These are phyloP conservation scores for Lamellibrachia satsuma DNA, from an alignment of 2,888 invertebrate species.

Conservation along the genomic window DNA sequence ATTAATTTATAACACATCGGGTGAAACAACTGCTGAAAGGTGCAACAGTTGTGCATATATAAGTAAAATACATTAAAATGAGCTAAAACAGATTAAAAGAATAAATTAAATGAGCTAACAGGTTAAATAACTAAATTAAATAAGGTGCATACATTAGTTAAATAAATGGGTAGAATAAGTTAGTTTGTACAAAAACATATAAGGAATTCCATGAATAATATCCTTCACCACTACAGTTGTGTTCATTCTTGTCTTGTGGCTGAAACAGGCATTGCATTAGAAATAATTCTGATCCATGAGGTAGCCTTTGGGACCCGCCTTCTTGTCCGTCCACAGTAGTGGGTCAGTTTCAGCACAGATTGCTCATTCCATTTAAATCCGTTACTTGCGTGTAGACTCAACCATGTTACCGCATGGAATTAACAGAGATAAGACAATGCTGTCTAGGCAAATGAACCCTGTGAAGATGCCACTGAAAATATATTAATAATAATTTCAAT, in stretches of 20 bases:
- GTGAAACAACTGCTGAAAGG: too few species aligned
- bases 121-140: too few species aligned
- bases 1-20: too few species aligned
- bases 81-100: too few species aligned
- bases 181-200: background rate
- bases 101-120: too few species aligned
- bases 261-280: background rate
- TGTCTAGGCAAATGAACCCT: background rate
- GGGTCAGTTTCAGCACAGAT: background rate
- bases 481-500: background rate
- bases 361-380: background rate
- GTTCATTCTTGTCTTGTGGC: background rate
- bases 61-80: too few species aligned
- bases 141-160: too few species aligned
- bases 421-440: background rate
- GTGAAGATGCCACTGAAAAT: background rate
- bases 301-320: background rate
- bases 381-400: background rate
- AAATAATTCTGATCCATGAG: background rate
- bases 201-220: background rate
- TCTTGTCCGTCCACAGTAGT: background rate
- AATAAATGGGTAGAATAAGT: too few species aligned
- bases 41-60: too few species aligned
- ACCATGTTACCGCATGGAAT: background rate
- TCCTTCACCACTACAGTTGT: background rate